A percentile compares a stretch with the other conserved stretches of the same genome.
phyloP scores from a whole-genome alignment of 2,113 vertebrate genomes.

The Syngnathus floridae region DNA sequence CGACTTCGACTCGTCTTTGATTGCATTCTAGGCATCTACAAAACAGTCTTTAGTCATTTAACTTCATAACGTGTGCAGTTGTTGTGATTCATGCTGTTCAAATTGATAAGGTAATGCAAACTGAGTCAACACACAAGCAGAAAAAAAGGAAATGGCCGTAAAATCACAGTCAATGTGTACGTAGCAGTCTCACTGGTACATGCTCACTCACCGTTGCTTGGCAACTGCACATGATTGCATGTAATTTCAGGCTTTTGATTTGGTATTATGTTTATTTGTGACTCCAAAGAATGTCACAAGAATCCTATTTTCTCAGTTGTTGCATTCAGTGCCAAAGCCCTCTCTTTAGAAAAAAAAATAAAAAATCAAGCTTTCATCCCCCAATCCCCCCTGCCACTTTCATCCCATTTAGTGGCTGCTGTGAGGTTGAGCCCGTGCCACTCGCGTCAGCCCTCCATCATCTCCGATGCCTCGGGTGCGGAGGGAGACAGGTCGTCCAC shows the following conservation, averaged over 20 bases:
- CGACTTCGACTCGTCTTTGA: neutral
- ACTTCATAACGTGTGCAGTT: neutral
- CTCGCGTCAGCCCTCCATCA: slow-evolving; percentile 90
- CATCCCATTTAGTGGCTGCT: slow-evolving; percentile 69
- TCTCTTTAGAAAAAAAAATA: slow-evolving; percentile 4
- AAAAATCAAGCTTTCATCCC: slow-evolving; percentile 36
- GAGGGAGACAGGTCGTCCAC: slow-evolving; percentile 96
- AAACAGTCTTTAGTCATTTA: neutral
- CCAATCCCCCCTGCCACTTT: slow-evolving; percentile 18
- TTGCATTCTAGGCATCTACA: neutral
- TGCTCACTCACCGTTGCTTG: slow-evolving; percentile 45
- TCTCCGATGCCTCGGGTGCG: slow-evolving; percentile 86
- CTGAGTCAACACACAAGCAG: neutral
- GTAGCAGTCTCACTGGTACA: slow-evolving; percentile 20
- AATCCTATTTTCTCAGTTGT: slow-evolving; percentile 6
- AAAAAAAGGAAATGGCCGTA: neutral
- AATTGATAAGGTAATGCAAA: neutral
- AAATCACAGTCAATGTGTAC: slow-evolving; percentile 9
- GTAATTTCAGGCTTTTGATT: slow-evolving; percentile 35
- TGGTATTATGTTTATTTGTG: slow-evolving; percentile 7
- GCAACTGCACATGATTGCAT: slow-evolving; percentile 57
- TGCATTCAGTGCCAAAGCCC: slow-evolving; percentile 16
- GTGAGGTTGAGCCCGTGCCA: slow-evolving; percentile 95
- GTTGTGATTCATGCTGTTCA: neutral
- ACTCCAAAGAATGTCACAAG: slow-evolving; percentile 16